Evolutionary conservation across 2,797 vertebrate genomes (phyloP).

Genomic region (Tadarida brasiliensis): DNA sequence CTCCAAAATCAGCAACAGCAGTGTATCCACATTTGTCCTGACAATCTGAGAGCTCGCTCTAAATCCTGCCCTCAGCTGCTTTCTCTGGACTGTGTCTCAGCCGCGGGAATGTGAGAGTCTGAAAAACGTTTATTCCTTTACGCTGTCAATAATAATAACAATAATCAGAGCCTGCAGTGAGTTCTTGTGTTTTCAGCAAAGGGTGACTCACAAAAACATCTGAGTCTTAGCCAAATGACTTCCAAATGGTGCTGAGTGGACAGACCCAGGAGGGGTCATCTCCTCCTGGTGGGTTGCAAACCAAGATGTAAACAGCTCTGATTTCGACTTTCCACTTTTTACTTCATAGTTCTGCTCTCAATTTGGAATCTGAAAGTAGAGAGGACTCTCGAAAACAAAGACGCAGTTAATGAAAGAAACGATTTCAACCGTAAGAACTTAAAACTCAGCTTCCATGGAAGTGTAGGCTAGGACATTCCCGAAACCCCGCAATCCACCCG

Average conservation of each 20-base stretch:
- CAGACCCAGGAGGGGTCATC: not conserved
- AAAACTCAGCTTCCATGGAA: not conserved
- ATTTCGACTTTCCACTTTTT: not conserved
- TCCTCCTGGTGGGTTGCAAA: not conserved
- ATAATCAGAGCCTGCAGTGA: not conserved
- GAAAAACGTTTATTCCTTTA: constrained; percentile 45
- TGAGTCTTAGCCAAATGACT: not conserved
- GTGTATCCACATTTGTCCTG: not conserved
- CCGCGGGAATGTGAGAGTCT: not conserved
- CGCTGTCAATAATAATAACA: not conserved
- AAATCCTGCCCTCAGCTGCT: not conserved
- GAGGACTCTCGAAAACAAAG: not conserved
- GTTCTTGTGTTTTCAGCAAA: not conserved
- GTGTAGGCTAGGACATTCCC: not conserved
- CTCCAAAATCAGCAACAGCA: not conserved
- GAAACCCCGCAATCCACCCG: not conserved
- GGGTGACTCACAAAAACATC: not conserved
- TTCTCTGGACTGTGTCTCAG: constrained; percentile 4
- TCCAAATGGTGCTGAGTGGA: not conserved
- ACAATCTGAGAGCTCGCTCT: not conserved
- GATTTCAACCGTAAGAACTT: not conserved
- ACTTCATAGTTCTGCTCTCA: not conserved
- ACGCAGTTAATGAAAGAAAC: not conserved
- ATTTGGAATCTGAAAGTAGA: not conserved
- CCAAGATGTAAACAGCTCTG: not conserved